Base-by-base conservation (phyloP, 2,113 vertebrate species). In the Pagrus major region DNA sequence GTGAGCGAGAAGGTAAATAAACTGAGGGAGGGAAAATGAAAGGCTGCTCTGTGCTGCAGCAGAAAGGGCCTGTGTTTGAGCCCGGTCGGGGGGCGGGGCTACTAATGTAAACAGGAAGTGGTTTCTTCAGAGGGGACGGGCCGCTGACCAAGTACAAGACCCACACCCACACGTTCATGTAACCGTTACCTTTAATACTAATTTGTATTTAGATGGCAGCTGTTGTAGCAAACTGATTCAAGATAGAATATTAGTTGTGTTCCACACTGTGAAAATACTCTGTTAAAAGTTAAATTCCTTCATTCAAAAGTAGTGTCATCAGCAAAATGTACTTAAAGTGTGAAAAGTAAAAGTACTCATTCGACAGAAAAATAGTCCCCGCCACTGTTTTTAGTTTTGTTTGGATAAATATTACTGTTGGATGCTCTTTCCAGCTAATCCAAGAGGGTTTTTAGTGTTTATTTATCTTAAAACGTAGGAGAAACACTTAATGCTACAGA, bases 41-140 rank as follows among this genome's bases (percentile, higher is more conserved):
- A 92, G 94, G 44, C 89, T 59, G 16, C 68, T 93, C 88, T 80
- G 86, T 85, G n/a, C 1, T 31, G 85, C 81, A 41, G 78, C 55
- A 87, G 89, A 93, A 92, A 92, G 86, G 72, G 78, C 83, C 90
- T 92, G 89, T 94, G 93, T 92, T 93, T 89, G 86, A 88, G 89
- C 77, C 20, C 56, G 1, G 12, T 52, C 5, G 20, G 4, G 0
- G 86, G 89, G 79, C 9, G 71, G 84, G 64, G 90, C 21, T 75
- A 87, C 92, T 91, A 92, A 94, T 75, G 94, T 93, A 95, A 96
- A 96, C 90, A 96, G 93, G 93, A 95, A 96, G 93, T 92, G 59
- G 16, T 88, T 76, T 76, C 84, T 86, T 91, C 73, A 64, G 88
- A 88, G 76, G 83, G 78, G 51, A 27, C n/a, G 76, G 81, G 63